Base-by-base conservation (phyloP, 1,140 invertebrate species). In the Liolophura sinensis region DNA sequence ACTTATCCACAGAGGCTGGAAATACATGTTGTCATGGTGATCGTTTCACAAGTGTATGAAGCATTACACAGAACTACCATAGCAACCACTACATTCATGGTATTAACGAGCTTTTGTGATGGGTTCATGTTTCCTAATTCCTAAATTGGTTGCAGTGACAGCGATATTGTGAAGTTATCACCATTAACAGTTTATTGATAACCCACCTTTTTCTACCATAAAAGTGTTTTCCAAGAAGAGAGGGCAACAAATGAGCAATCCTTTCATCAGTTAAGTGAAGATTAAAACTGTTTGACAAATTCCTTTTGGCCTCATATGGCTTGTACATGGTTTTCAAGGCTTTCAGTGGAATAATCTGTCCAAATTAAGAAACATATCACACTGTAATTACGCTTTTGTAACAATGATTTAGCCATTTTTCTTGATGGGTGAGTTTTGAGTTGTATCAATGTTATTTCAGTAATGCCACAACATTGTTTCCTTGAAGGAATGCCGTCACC, bases 271-370 rank as follows among this genome's bases (percentile, higher is more conserved):
- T 75, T 16, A 86, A 64, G 66, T 79, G 84, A 4, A 82, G 16
- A 70, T 85, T 82, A 74, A 76, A 84, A 27, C 70, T 72, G 57
- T 77, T 78, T 47, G 73, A 71, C 15, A 86, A 73, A 31, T 80
- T 77, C 24, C 75, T 64, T 59, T 81, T 83, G 6, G 81, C 75
- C 72, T 85, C 81, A 75, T 60, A 81, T 31, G 77, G 65, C 57
- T 80, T 79, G 66, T 82, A 85, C 64, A 85, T 82, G 46, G 79
- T 71, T 48, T 79, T 74, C n/a, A 86, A 65, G 27, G 73, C 69
- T 57, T 85, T 81, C 27, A 85, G 50, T 40, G 84, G 77, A 63
- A 85, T 77, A 40, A 85, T 69, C 79, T 84, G 70, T 14, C 65
- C 27, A 61, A 62, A 47, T 16, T 18, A 56, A 24, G 18, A 67